Percentiles rank a stretch among this genome's conserved stretches.
Conservation (phyloP, 2,113 vertebrate genomes). For the Lophochroa leadbeateri region DNA sequence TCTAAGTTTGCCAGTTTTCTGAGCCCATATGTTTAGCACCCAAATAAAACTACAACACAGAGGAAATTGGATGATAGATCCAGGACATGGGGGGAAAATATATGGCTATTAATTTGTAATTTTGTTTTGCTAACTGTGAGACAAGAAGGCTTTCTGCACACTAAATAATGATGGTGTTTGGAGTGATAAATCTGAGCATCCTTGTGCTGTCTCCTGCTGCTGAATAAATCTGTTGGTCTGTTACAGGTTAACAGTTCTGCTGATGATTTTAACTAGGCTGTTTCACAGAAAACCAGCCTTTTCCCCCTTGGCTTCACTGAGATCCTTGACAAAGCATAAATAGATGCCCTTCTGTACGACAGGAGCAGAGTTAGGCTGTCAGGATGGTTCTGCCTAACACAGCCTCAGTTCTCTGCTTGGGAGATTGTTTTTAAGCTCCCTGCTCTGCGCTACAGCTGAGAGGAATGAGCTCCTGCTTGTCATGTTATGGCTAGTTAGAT, state of each 20-base stretch:
- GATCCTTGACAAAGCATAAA: slow-evolving; percentile 4
- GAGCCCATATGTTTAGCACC: slow-evolving; percentile 47
- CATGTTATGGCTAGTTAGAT: slow-evolving; percentile 27
- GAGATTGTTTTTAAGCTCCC: slow-evolving; percentile 41
- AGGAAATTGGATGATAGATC: slow-evolving; percentile 28
- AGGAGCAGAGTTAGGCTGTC: slow-evolving; percentile 39
- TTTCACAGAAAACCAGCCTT: not conserved
- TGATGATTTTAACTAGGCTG: slow-evolving; percentile 37
- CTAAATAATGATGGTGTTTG: slow-evolving; percentile 57
- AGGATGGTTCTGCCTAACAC: slow-evolving; percentile 18
- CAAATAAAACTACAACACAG: slow-evolving; percentile 55
- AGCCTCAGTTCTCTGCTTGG: slow-evolving; percentile 11
- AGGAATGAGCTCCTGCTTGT: slow-evolving; percentile 26
- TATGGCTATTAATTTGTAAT: slow-evolving; percentile 65
- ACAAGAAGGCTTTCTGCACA: slow-evolving; percentile 14
- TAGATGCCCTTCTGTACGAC: not conserved
- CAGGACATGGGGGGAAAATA: slow-evolving; percentile 40
- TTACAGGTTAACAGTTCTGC: slow-evolving; percentile 22
- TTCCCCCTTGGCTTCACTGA: not conserved
- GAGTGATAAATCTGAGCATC: slow-evolving; percentile 56
- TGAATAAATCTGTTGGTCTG: slow-evolving; percentile 47
- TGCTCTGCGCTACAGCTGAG: slow-evolving; percentile 3
- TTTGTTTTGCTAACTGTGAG: slow-evolving; percentile 67
- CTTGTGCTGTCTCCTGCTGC: slow-evolving; percentile 55
- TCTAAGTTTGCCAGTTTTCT: slow-evolving; percentile 20